phyloP scores from a whole-genome alignment of 1,140 invertebrate genomes.

The Calliopsis andreniformis region DNA sequence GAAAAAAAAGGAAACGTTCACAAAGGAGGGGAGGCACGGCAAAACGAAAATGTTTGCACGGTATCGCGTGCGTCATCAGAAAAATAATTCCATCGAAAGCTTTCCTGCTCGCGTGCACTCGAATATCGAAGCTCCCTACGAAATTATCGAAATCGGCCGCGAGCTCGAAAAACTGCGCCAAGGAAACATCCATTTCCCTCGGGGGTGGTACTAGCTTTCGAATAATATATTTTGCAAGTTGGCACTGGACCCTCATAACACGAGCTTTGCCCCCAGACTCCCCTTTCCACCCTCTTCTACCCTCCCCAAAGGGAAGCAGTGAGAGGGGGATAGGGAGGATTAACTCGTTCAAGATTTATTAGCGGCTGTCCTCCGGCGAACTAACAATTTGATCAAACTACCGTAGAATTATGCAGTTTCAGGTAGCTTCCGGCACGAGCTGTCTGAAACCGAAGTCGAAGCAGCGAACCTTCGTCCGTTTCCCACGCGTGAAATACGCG shows the following conservation, averaged over 20 bases:
- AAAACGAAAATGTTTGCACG: too few species aligned
- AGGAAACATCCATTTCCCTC: conserved; percentile 44
- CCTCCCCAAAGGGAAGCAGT: background rate
- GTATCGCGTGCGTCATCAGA: background rate
- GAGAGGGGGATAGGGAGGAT: conserved; percentile 29
- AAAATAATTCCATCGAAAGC: conserved; percentile 11
- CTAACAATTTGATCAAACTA: conserved; percentile 60
- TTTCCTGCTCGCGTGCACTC: background rate
- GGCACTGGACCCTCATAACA: conserved; percentile 42
- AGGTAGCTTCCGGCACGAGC: conserved; percentile 34
- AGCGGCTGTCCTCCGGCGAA: conserved; percentile 44
- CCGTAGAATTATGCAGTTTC: conserved; percentile 49
- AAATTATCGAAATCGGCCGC: background rate
- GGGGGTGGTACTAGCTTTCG: conserved; percentile 8
- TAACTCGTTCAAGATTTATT: conserved; percentile 64
- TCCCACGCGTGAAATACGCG: conserved; percentile 1
- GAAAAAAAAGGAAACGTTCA: too few species aligned
- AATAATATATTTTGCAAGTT: conserved; percentile 59
- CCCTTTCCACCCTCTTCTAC: background rate
- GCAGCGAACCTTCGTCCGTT: background rate
- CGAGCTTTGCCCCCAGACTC: conserved; percentile 4
- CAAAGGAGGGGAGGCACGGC: too few species aligned
- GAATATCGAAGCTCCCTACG: background rate
- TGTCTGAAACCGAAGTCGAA: conserved; percentile 15
- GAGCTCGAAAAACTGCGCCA: background rate